A percentile compares a stretch with the other conserved stretches of the same genome.
These are phyloP conservation scores for Drosophila neonasuta DNA, from an alignment of 2,888 invertebrate species.

Conservation along the genomic window DNA sequence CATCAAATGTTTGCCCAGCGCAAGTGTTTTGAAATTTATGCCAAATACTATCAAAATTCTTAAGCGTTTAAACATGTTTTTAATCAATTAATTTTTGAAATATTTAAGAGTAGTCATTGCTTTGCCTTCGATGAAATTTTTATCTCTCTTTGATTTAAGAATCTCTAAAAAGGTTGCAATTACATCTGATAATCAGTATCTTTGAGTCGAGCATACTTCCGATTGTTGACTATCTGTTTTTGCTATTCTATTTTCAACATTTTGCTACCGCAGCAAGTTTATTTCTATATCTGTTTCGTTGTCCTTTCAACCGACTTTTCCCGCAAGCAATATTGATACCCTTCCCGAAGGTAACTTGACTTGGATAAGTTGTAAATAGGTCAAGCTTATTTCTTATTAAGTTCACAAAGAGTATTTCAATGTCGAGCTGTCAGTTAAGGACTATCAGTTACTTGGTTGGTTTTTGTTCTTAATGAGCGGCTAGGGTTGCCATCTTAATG, in stretches of 20 bases:
- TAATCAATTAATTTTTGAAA: neutral
- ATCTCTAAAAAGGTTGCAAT: neutral
- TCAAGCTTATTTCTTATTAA: neutral
- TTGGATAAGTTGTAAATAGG: neutral
- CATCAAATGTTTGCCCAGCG: slow-evolving; percentile 1
- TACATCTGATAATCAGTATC: neutral
- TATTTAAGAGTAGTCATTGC: slow-evolving; percentile 2
- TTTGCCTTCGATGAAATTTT: too few relatives aligned
- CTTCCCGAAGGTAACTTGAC: neutral
- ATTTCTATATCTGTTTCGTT: slow-evolving; percentile 6
- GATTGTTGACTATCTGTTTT: neutral
- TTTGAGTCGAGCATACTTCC: neutral
- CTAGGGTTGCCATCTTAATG: slow-evolving; percentile 4
- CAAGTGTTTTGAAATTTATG: neutral
- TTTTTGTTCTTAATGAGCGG: slow-evolving; percentile 17
- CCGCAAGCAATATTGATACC: slow-evolving; percentile 1
- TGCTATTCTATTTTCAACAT: slow-evolving; percentile 9
- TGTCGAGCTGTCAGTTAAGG: neutral
- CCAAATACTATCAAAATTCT: neutral
- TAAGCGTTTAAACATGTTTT: neutral
- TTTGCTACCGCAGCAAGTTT: slow-evolving; percentile 15
- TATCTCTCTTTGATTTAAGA: neutral
- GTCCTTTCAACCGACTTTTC: neutral
- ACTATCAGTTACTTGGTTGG: neutral
- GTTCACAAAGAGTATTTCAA: slow-evolving; percentile 2